phyloP scores from a whole-genome alignment of 2,113 vertebrate species.

The Rutilus rutilus region DNA sequence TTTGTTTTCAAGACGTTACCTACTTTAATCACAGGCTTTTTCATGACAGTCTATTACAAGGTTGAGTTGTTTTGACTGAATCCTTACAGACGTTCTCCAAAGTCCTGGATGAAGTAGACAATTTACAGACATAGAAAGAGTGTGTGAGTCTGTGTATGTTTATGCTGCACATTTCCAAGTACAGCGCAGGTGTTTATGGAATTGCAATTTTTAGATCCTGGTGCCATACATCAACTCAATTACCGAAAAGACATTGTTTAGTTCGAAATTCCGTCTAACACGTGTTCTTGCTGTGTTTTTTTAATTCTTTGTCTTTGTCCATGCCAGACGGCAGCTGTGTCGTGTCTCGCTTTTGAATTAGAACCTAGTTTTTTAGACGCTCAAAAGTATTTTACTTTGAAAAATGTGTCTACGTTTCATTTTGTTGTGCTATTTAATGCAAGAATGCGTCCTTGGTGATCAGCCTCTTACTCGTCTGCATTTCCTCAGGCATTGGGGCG shows the following conservation, averaged over 20 bases:
- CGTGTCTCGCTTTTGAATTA: not conserved
- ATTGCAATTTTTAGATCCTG: not conserved
- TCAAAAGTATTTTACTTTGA: not conserved
- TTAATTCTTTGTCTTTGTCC: not conserved
- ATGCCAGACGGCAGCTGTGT: not conserved
- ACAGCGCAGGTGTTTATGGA: not conserved
- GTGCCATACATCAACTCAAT: not conserved
- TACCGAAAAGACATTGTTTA: not conserved
- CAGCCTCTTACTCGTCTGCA: not conserved
- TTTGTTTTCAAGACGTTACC: slow-evolving; percentile 15
- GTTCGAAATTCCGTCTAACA: not conserved
- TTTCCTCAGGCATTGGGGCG: not conserved
- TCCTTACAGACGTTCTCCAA: not conserved
- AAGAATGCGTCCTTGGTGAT: not conserved
- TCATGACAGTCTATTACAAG: slow-evolving; percentile 18
- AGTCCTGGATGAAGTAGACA: not conserved
- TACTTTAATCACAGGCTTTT: not conserved
- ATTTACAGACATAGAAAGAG: not conserved
- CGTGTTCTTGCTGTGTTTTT: not conserved
- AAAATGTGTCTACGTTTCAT: not conserved
- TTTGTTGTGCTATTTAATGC: not conserved
- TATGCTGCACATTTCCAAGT: slow-evolving; percentile 2
- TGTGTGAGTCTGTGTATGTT: not conserved
- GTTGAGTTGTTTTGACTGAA: slow-evolving; percentile 9
- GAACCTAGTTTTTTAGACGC: not conserved